These are phyloP conservation scores for Pseudoips prasinana DNA, from an alignment of 2,888 invertebrate species.

Conservation along the genomic window DNA sequence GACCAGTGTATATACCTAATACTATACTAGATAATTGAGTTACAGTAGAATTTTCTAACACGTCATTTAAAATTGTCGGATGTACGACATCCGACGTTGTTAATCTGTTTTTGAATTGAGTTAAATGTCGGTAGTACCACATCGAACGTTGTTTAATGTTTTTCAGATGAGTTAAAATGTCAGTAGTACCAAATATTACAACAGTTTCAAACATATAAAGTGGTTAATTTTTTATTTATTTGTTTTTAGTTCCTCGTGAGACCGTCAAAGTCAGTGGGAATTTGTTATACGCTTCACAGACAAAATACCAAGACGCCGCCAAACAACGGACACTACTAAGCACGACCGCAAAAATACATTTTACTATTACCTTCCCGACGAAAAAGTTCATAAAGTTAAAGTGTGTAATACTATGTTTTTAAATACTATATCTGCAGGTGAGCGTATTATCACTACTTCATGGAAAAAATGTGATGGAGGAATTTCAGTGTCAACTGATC, in stretches of 20 bases:
- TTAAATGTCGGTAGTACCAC: conserved; percentile 3
- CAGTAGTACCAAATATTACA: conserved; percentile 1
- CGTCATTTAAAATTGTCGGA: conserved; percentile 1
- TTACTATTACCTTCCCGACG: neutral
- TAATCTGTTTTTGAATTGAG: neutral
- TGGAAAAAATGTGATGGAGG: neutral
- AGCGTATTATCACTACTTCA: neutral
- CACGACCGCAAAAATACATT: conserved; percentile 4
- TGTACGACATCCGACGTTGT: neutral
- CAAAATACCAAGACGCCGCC: conserved; percentile 5
- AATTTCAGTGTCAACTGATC: neutral
- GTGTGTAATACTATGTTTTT: conserved; percentile 1
- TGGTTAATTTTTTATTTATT: conserved; percentile 1
- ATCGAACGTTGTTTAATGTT: neutral
- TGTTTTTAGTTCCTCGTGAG: conserved; percentile 3
- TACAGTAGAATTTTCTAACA: no score
- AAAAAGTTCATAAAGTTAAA: neutral
- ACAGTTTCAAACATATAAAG: conserved; percentile 1
- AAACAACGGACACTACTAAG: conserved; percentile 2
- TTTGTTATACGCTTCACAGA: neutral
- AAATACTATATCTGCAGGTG: neutral
- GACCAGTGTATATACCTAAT: no score
- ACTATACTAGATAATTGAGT: no score
- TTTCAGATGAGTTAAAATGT: conserved; percentile 4
- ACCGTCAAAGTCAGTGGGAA: conserved; percentile 1